A percentile compares a stretch with the other conserved stretches of the same genome.
These are phyloP conservation scores for Neocrepidodera transversa DNA, from an alignment of 2,888 invertebrate species.

Conservation along the genomic window DNA sequence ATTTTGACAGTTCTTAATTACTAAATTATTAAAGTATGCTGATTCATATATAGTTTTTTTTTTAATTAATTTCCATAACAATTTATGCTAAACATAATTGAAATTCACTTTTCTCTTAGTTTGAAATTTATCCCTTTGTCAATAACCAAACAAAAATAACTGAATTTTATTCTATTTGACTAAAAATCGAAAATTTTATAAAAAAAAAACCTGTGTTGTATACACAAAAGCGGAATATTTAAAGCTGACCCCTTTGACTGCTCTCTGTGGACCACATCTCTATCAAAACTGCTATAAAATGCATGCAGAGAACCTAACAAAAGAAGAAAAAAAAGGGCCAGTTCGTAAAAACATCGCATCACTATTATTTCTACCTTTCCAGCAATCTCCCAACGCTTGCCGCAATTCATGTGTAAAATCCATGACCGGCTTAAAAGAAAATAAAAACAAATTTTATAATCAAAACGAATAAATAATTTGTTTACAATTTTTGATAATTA, in stretches of 20 bases:
- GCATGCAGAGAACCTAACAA: constrained; percentile 7
- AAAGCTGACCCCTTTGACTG: constrained; percentile 12
- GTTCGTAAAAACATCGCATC: constrained; percentile 22
- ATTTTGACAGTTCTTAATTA: no score
- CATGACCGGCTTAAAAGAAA: not conserved
- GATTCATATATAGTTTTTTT: no score
- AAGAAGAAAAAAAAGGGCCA: constrained; percentile 15
- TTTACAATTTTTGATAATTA: no score
- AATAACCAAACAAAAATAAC: no score
- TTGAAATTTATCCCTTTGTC: no score
- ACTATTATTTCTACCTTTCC: constrained; percentile 20
- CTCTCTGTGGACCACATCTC: constrained; percentile 8
- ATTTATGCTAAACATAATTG: no score
- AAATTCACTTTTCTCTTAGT: no score
- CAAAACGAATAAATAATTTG: no score
- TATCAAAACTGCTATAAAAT: constrained; percentile 22
- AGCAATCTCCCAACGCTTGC: constrained; percentile 2
- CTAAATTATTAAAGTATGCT: no score
- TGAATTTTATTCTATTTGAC: no score
- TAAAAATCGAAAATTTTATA: not conserved
- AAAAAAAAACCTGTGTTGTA: not conserved
- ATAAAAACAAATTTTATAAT: no score
- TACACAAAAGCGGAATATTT: constrained; percentile 10
- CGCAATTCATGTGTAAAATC: constrained; percentile 15
- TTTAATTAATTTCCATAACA: no score